Percentiles rank a stretch among this genome's conserved stretches.
Conservation (phyloP, 1,140 invertebrate genomes). For the Samia ricini region DNA sequence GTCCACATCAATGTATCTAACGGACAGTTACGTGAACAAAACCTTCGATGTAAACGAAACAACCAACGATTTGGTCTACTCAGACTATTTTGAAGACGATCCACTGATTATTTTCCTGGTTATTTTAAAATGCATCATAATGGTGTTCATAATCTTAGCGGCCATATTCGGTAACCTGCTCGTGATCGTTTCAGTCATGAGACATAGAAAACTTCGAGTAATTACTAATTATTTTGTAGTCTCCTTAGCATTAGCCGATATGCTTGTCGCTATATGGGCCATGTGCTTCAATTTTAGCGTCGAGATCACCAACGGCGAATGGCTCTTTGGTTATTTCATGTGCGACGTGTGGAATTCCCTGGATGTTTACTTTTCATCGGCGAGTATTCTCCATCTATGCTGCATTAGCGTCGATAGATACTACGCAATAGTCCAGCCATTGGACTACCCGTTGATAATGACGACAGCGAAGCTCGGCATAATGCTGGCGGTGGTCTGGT, state of each 20-base stretch:
- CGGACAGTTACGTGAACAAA: slow-evolving; percentile 55
- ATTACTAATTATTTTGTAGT: slow-evolving; percentile 98
- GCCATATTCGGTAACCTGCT: slow-evolving; percentile 92
- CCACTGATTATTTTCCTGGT: slow-evolving; percentile 73
- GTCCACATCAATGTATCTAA: slow-evolving; percentile 72
- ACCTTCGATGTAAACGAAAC: slow-evolving; percentile 57
- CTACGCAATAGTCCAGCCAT: slow-evolving; percentile 92
- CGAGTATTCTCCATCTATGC: slow-evolving; percentile 93
- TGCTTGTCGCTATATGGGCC: slow-evolving; percentile 93
- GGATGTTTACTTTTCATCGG: slow-evolving; percentile 96
- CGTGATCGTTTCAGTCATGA: slow-evolving; percentile 93
- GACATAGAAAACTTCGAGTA: slow-evolving; percentile 88
- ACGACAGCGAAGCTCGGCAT: slow-evolving; percentile 86
- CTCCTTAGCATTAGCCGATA: slow-evolving; percentile 92
- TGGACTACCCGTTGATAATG: slow-evolving; percentile 94
- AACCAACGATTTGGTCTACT: slow-evolving; percentile 57
- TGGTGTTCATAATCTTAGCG: slow-evolving; percentile 91
- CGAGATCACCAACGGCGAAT: slow-evolving; percentile 87
- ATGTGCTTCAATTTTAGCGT: slow-evolving; percentile 97
- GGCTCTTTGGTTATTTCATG: slow-evolving; percentile 94
- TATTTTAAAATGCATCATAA: slow-evolving; percentile 84
- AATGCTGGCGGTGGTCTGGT: slow-evolving; percentile 94
- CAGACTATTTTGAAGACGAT: slow-evolving; percentile 60
- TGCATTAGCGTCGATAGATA: slow-evolving; percentile 94
- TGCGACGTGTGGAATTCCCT: slow-evolving; percentile 97